These are phyloP conservation scores for Mastigias papua DNA, from an alignment of 30 jellyfish, hydroid and myxozoan genomes.

Conservation along the genomic window DNA sequence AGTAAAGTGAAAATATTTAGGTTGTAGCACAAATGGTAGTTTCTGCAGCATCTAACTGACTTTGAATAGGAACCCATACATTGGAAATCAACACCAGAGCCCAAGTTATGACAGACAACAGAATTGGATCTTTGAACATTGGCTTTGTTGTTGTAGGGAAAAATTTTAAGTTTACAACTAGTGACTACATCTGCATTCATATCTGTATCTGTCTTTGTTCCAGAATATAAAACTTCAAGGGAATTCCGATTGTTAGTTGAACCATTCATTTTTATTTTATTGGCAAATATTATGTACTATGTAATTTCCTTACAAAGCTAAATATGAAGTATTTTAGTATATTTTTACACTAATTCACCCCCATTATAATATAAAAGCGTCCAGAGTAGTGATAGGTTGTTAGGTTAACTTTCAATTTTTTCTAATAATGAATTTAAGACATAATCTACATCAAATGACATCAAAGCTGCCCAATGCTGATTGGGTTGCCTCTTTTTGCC, in stretches of 20 bases:
- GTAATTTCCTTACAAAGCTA: neutral
- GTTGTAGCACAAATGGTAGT: too few relatives aligned
- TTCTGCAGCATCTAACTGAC: neutral
- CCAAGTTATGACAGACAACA: neutral
- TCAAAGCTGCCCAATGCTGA: neutral
- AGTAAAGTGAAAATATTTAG: neutral
- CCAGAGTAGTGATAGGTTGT: too few relatives aligned
- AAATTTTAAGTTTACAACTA: neutral
- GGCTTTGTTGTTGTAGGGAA: neutral
- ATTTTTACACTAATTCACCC: neutral
- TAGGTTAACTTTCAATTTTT: too few relatives aligned
- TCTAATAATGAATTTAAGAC: neutral
- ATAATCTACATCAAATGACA: neutral
- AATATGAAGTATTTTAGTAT: neutral
- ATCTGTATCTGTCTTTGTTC: too few relatives aligned
- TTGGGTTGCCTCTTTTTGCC: constrained; percentile 9
- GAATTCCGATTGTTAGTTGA: neutral
- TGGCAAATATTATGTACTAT: neutral
- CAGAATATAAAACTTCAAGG: too few relatives aligned
- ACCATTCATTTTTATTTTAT: neutral
- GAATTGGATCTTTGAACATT: too few relatives aligned
- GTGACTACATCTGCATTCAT: too few relatives aligned
- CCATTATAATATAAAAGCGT: neutral
- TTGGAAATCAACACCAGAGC: neutral
- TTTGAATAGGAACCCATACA: neutral